Conservation (phyloP, 1,140 invertebrate genomes). For the Spodoptera frugiperda region DNA sequence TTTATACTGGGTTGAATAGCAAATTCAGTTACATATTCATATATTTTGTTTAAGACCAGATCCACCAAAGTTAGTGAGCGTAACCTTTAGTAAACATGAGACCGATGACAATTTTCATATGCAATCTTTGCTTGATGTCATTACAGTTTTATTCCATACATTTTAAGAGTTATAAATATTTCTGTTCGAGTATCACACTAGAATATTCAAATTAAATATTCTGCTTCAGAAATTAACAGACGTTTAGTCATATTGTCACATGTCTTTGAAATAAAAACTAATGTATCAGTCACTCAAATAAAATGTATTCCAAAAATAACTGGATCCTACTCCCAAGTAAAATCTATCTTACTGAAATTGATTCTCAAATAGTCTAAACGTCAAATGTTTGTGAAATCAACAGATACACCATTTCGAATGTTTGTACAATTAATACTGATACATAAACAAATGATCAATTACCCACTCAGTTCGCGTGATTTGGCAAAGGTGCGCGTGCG, state of each 20-base stretch:
- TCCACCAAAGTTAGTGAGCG: no score
- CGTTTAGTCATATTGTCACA: not conserved
- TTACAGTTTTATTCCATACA: no score
- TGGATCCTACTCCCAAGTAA: not conserved
- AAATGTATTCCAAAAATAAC: no score
- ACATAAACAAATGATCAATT: conserved; percentile 57
- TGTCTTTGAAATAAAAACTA: not conserved
- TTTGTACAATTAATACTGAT: conserved; percentile 31
- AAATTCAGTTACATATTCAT: no score
- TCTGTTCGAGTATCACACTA: not conserved
- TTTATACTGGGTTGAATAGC: no score
- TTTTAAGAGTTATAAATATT: not conserved
- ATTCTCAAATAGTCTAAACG: not conserved
- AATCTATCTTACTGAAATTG: not conserved
- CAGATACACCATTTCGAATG: not conserved
- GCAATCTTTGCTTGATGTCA: no score
- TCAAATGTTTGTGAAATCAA: not conserved
- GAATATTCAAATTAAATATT: no score
- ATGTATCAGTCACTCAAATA: not conserved
- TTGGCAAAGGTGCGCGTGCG: conserved; percentile 54
- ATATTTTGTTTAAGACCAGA: no score
- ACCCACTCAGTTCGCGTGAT: conserved; percentile 54
- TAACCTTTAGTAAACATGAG: no score
- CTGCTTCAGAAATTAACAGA: no score
- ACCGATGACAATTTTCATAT: no score